These are phyloP conservation scores for Torymus texanus DNA, from an alignment of 2,888 invertebrate species.

Conservation along the genomic window DNA sequence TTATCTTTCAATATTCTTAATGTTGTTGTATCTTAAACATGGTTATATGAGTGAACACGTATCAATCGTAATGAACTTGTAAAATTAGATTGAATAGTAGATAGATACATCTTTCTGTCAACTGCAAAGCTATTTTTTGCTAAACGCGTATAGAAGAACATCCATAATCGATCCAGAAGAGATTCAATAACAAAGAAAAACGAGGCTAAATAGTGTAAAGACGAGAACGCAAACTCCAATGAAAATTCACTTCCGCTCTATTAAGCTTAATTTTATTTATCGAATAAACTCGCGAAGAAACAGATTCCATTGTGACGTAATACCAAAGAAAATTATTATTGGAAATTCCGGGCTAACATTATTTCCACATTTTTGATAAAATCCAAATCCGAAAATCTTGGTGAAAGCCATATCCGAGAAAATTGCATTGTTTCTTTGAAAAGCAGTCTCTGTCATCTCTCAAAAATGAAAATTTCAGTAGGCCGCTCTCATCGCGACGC, in stretches of 20 bases:
- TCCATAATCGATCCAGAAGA: neutral
- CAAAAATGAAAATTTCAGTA: neutral
- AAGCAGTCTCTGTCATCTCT: too few relatives aligned
- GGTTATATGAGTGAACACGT: neutral
- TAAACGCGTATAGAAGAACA: neutral
- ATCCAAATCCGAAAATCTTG: too few relatives aligned
- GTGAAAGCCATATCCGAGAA: too few relatives aligned
- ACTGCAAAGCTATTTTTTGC: neutral
- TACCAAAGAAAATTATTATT: too few relatives aligned
- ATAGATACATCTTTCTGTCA: conserved; percentile 34
- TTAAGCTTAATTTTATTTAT: too few relatives aligned
- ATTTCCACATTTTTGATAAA: too few relatives aligned
- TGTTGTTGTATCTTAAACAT: neutral
- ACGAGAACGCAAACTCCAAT: neutral
- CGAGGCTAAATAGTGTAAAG: neutral
- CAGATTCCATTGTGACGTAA: too few relatives aligned
- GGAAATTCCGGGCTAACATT: too few relatives aligned
- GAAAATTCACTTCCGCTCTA: neutral
- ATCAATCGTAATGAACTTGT: conserved; percentile 11
- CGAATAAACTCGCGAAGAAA: too few relatives aligned
- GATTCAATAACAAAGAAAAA: neutral
- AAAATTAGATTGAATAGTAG: conserved; percentile 7
- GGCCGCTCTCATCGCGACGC: neutral
- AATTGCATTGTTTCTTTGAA: too few relatives aligned
- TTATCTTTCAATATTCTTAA: too few relatives aligned